Conservation (phyloP, 2,888 invertebrate genomes). For the Nymphalis c-album region DNA sequence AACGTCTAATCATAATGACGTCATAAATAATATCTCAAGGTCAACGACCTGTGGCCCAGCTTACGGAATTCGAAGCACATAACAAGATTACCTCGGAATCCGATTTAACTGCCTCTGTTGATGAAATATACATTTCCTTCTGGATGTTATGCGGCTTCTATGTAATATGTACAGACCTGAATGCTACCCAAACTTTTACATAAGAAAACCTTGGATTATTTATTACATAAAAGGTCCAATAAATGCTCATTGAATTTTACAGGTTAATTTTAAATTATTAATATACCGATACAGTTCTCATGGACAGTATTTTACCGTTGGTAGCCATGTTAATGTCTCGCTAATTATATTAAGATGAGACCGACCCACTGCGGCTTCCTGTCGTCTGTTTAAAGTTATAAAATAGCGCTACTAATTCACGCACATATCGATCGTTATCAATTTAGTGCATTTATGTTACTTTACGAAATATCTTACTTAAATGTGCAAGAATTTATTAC, state of each 20-base stretch:
- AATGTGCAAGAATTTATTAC: slow-evolving; percentile 2
- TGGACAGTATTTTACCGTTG: slow-evolving; percentile 27
- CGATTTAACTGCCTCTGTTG: slow-evolving; percentile 23
- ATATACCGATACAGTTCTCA: slow-evolving; percentile 20
- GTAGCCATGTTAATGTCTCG: slow-evolving; percentile 16
- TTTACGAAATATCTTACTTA: background rate
- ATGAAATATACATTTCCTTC: slow-evolving; percentile 6
- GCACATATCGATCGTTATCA: slow-evolving; percentile 20
- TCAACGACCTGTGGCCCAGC: slow-evolving; percentile 5
- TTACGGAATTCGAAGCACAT: slow-evolving; percentile 12
- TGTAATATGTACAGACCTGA: slow-evolving; percentile 4
- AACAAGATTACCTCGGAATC: slow-evolving; percentile 32
- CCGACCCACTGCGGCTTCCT: slow-evolving; percentile 34
- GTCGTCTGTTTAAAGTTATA: slow-evolving; percentile 17
- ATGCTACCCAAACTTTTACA: background rate
- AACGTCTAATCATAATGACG: background rate
- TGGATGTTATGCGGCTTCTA: slow-evolving; percentile 18
- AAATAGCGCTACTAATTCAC: slow-evolving; percentile 14
- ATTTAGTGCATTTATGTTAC: slow-evolving; percentile 6
- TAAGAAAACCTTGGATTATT: no score
- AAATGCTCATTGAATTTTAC: background rate
- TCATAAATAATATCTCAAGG: slow-evolving; percentile 3
- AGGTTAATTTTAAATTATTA: slow-evolving; percentile 4
- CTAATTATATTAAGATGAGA: slow-evolving; percentile 33
- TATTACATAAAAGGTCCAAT: background rate